These are phyloP conservation scores for Forpus xanthops DNA, from an alignment of 2,797 vertebrate species.

Conservation along the genomic window DNA sequence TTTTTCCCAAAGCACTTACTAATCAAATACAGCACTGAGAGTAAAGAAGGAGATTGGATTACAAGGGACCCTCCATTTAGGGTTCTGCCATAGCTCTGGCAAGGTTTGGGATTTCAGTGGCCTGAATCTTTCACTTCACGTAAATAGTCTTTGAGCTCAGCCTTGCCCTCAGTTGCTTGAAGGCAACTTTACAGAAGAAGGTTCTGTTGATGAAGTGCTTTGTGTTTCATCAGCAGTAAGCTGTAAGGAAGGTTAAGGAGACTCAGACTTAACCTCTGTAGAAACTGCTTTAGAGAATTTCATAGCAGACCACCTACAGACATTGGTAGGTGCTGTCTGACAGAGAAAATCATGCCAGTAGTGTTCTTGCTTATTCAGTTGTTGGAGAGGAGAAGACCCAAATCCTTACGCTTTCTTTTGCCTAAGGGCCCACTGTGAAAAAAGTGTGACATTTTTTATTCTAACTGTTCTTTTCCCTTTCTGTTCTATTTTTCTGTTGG, in stretches of 20 bases:
- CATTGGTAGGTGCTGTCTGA: background rate
- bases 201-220: background rate
- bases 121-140: background rate
- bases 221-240: background rate
- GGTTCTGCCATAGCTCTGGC: background rate
- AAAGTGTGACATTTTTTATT: background rate
- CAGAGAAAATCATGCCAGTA: background rate
- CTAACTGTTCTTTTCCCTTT: conserved; percentile 2
- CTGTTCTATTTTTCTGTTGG: conserved; percentile 3
- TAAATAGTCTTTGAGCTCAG: background rate
- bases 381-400: background rate
- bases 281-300: background rate
- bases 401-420: background rate
- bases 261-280: background rate
- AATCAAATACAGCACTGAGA: background rate
- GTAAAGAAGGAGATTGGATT: background rate
- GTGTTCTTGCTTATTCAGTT: background rate
- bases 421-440: background rate
- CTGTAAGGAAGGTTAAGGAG: background rate
- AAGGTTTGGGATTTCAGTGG: background rate
- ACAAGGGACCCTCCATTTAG: background rate
- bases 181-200: background rate
- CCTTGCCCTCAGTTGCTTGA: background rate
- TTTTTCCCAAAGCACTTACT: background rate
- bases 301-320: background rate